phyloP scores from a whole-genome alignment of 2,113 vertebrate species.

The Paraplagusia blochii region DNA sequence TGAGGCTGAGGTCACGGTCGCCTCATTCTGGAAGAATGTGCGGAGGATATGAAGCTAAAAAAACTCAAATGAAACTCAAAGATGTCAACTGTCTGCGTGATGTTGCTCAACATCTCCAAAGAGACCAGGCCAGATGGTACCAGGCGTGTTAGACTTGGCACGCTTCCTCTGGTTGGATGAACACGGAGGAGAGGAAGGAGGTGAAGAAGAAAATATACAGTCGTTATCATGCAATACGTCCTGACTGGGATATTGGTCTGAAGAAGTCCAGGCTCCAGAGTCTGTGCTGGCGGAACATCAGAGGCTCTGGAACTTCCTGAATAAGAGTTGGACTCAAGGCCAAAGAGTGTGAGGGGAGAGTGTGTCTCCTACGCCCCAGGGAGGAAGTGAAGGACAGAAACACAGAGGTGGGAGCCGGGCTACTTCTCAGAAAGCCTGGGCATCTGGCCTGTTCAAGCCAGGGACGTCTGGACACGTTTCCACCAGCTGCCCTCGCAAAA shows the following conservation, averaged over 20 bases:
- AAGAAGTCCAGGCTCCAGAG: conserved; percentile 33
- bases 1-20: conserved; percentile 15
- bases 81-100: neutral
- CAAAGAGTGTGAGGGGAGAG: conserved; percentile 60
- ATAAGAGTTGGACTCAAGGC: conserved; percentile 53
- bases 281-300: conserved; percentile 63
- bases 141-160: conserved; percentile 28
- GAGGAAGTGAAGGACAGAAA: conserved; percentile 61
- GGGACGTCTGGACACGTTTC: conserved; percentile 67
- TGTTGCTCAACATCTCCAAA: conserved; percentile 5
- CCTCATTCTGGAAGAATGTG: conserved; percentile 30
- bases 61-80: conserved; percentile 2
- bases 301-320: conserved; percentile 64
- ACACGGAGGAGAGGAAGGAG: conserved; percentile 8
- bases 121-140: conserved; percentile 31
- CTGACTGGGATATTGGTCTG: conserved; percentile 22
- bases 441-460: conserved; percentile 65
- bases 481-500: conserved; percentile 73
- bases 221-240: conserved; percentile 19
- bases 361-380: conserved; percentile 53
- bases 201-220: conserved; percentile 20
- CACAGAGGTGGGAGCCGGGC: conserved; percentile 45
- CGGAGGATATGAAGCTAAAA: conserved; percentile 11
- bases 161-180: conserved; percentile 36
- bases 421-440: conserved; percentile 61